Evolutionary conservation across 2,113 vertebrate genomes (phyloP).

Genomic region (Arizona elegans): DNA sequence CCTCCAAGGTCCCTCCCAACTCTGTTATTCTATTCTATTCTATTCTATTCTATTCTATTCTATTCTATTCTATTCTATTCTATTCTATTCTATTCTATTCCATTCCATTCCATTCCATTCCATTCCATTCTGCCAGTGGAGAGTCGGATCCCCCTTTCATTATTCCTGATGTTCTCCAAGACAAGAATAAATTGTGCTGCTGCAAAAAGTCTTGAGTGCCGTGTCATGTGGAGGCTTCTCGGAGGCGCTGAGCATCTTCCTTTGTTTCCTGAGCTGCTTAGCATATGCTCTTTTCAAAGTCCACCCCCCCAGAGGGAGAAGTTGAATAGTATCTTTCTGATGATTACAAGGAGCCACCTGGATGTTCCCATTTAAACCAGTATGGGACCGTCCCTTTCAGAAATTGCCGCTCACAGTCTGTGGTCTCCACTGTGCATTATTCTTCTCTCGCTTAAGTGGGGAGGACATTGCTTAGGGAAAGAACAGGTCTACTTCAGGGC

Average conservation of each 20-base stretch:
- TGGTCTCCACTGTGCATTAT: conserved; percentile 56
- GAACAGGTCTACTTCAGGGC: background rate
- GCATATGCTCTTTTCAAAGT: conserved; percentile 56
- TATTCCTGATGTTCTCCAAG: background rate
- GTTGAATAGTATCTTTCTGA: background rate
- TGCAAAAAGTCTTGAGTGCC: conserved; percentile 30
- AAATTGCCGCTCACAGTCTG: conserved; percentile 58
- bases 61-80: too few relatives aligned
- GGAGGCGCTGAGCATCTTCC: background rate
- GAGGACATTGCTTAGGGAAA: conserved; percentile 13
- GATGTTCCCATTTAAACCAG: conserved; percentile 58
- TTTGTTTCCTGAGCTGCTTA: conserved; percentile 43
- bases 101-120: too few relatives aligned
- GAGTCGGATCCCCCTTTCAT: background rate
- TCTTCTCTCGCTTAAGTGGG: conserved; percentile 42
- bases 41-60: too few relatives aligned
- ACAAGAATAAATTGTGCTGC: conserved; percentile 22
- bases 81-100: too few relatives aligned
- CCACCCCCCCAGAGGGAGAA: conserved; percentile 30
- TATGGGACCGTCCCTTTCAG: conserved; percentile 52
- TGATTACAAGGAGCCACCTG: conserved; percentile 36
- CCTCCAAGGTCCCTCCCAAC: too few relatives aligned
- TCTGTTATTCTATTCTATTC: too few relatives aligned
- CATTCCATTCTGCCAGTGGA: background rate
- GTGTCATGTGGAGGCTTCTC: conserved; percentile 40